Percentiles rank a stretch among this genome's conserved stretches.
Conservation (phyloP, 2,113 vertebrate genomes). For the Ceyx melanurus region DNA sequence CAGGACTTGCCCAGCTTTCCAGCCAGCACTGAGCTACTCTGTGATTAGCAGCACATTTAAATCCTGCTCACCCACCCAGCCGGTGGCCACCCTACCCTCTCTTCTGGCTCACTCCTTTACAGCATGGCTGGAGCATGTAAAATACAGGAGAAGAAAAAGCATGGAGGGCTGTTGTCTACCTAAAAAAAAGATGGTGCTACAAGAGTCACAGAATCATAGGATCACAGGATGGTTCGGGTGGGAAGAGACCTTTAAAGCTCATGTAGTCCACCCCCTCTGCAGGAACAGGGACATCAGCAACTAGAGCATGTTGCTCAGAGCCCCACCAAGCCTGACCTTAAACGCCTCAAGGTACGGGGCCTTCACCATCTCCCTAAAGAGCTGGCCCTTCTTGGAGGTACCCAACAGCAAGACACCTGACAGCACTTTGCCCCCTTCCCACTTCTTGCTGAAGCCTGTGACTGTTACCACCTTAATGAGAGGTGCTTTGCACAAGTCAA, state of each 20-base stretch:
- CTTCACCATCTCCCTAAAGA: background rate
- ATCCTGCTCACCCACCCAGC: background rate
- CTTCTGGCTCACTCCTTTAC: background rate
- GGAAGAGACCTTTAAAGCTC: too few species aligned
- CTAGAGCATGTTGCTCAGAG: too few species aligned
- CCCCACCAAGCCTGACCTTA: too few species aligned
- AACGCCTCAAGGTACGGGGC: too few species aligned
- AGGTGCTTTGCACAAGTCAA: background rate
- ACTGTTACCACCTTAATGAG: background rate
- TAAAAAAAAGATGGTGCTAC: background rate
- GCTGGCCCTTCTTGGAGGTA: background rate
- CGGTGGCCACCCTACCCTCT: accelerated
- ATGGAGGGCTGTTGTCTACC: background rate
- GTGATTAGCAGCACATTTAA: background rate
- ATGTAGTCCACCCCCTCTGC: too few species aligned
- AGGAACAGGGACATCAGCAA: too few species aligned
- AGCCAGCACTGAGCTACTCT: background rate
- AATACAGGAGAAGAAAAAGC: background rate
- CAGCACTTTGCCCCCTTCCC: background rate
- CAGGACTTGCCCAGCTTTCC: background rate
- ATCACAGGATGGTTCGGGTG: too few species aligned
- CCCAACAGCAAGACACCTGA: background rate
- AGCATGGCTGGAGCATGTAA: background rate
- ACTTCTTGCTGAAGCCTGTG: background rate
- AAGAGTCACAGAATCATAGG: background rate